Percentiles rank a stretch among this genome's conserved stretches.
phyloP scores from a whole-genome alignment of 1,140 invertebrate species.

The Plectrocnemia conspersa region DNA sequence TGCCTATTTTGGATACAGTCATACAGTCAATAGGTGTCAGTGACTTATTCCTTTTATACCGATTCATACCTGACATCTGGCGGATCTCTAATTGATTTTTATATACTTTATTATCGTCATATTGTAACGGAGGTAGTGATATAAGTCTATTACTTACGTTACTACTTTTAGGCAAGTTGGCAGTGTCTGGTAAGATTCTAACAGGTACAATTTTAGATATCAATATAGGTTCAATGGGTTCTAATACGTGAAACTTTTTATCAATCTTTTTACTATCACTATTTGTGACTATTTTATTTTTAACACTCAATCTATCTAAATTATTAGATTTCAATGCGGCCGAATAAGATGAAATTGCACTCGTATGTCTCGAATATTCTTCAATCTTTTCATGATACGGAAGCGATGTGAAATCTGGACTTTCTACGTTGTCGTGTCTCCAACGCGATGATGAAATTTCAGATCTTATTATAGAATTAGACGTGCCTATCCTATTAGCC shows the following conservation, averaged over 20 bases:
- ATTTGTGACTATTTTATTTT: constrained; percentile 5
- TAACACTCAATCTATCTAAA: constrained; percentile 10
- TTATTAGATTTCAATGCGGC: constrained; percentile 11
- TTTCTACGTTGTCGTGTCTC: constrained; percentile 39
- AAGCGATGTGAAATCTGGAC: constrained; percentile 29
- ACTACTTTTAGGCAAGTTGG: constrained; percentile 15
- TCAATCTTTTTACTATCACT: constrained; percentile 5
- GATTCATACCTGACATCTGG: constrained; percentile 1
- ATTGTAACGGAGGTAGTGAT: constrained; percentile 46
- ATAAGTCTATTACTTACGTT: constrained; percentile 44
- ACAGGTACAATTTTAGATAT: no score
- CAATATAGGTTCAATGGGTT: constrained; percentile 18
- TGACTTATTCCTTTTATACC: constrained; percentile 23
- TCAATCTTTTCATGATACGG: constrained; percentile 14
- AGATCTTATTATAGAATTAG: constrained; percentile 45
- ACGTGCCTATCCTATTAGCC: constrained; percentile 29
- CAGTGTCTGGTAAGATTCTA: constrained; percentile 8
- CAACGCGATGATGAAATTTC: constrained; percentile 49
- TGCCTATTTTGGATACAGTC: not conserved
- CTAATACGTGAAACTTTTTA: constrained; percentile 16
- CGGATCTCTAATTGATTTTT: constrained; percentile 13
- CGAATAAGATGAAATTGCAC: constrained; percentile 26
- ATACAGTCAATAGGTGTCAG: constrained; percentile 23
- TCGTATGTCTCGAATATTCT: constrained; percentile 25
- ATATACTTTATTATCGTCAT: constrained; percentile 22